A percentile compares a stretch with the other conserved stretches of the same genome.
These are phyloP conservation scores for Chaenogobius annularis DNA, from an alignment of 2,113 vertebrate species.

Conservation along the genomic window DNA sequence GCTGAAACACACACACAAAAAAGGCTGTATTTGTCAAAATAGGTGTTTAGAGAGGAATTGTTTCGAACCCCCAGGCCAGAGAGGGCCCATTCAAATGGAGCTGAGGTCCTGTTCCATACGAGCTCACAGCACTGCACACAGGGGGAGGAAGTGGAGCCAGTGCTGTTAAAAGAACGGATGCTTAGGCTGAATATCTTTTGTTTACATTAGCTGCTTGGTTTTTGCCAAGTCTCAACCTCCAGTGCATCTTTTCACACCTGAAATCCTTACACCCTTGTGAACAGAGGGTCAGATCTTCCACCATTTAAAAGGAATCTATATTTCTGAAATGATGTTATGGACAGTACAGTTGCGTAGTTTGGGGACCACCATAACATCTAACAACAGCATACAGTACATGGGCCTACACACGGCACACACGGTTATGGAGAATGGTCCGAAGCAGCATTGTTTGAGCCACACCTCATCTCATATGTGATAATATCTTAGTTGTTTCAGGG, in stretches of 20 bases:
- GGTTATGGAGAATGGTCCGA: background rate
- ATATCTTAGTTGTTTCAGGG: background rate
- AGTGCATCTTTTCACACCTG: background rate
- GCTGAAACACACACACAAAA: background rate
- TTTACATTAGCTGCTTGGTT: background rate
- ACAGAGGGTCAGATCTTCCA: background rate
- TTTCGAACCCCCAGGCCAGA: slow-evolving; percentile 30
- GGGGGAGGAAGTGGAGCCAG: background rate
- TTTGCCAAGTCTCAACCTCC: background rate
- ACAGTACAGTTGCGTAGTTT: too few relatives aligned
- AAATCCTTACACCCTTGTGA: background rate
- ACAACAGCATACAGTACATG: too few relatives aligned
- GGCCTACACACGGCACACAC: too few relatives aligned
- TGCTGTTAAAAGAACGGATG: background rate
- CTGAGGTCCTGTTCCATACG: slow-evolving; percentile 60
- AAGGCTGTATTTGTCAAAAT: background rate
- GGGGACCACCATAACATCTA: too few relatives aligned
- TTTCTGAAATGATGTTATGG: too few relatives aligned
- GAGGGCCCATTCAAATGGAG: slow-evolving; percentile 53
- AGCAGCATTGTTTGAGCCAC: background rate
- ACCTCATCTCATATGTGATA: background rate
- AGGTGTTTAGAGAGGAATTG: slow-evolving; percentile 1
- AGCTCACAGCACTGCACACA: slow-evolving; percentile 41
- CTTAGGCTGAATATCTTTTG: background rate
- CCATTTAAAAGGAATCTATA: background rate